A percentile compares a stretch with the other conserved stretches of the same genome.
Evolutionary conservation across 2,113 vertebrate species (phyloP).

Genomic region (Fregetta grallaria): DNA sequence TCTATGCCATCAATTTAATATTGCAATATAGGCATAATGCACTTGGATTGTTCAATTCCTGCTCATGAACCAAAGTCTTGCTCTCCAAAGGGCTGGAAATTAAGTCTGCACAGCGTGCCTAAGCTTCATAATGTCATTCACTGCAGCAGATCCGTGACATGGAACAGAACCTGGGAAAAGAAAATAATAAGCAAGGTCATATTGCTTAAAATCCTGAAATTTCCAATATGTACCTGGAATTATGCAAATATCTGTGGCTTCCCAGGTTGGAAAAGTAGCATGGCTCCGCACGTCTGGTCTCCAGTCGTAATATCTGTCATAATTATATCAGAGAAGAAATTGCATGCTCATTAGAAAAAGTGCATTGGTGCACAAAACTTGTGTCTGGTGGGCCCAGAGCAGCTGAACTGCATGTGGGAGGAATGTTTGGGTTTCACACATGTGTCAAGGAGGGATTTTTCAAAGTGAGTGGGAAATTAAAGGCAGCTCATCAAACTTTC

Average conservation of each 20-base stretch:
- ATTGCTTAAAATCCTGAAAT: conserved; percentile 15
- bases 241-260: conserved; percentile 4
- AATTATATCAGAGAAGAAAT: not conserved
- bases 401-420: not conserved
- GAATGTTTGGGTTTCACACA: not conserved
- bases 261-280: not conserved
- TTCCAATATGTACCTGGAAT: not conserved
- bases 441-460: not conserved
- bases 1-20: not conserved
- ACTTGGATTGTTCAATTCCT: not conserved
- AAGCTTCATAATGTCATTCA: not conserved
- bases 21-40: not conserved
- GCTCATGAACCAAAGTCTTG: not conserved
- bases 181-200: not conserved
- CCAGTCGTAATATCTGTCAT: not conserved
- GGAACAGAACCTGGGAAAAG: not conserved
- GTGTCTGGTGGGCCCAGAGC: not conserved
- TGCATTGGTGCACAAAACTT: not conserved
- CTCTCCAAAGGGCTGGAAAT: not conserved
- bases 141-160: not conserved
- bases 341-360: not conserved
- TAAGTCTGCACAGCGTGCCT: not conserved
- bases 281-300: not conserved
- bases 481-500: conserved; percentile 1
- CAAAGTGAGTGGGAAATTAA: conserved; percentile 8